These are phyloP conservation scores for Opisthocomus hoazin DNA, from an alignment of 2,113 vertebrate genomes.

Conservation along the genomic window DNA sequence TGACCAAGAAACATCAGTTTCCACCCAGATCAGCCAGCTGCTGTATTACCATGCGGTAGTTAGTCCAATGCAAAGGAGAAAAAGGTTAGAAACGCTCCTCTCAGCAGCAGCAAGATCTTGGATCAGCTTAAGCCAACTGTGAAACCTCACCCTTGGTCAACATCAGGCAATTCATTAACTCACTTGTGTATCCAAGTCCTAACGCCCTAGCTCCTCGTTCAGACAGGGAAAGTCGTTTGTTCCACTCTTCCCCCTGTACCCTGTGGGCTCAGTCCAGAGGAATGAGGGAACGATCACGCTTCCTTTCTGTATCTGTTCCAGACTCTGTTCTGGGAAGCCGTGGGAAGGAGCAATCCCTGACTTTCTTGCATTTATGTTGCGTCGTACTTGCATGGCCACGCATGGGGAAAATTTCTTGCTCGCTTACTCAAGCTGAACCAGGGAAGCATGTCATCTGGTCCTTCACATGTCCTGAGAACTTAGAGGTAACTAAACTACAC, in stretches of 20 bases:
- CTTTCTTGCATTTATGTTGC: background rate
- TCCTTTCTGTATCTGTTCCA: background rate
- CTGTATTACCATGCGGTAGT: background rate
- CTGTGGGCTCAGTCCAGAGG: background rate
- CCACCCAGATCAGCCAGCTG: background rate
- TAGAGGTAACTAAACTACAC: background rate
- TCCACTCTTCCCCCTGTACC: background rate
- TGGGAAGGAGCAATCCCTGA: background rate
- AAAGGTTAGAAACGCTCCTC: background rate
- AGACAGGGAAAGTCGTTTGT: background rate
- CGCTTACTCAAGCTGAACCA: background rate
- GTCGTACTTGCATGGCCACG: background rate
- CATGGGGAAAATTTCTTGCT: background rate
- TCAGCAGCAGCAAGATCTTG: background rate
- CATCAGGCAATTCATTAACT: slow-evolving; percentile 49
- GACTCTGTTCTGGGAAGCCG: background rate
- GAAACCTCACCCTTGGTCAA: slow-evolving; percentile 43
- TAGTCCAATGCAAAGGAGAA: background rate
- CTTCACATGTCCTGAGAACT: background rate
- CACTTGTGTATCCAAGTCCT: background rate
- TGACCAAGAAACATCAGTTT: slow-evolving; percentile 6
- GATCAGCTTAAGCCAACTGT: slow-evolving; percentile 1
- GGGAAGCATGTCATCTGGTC: background rate
- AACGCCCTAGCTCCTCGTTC: background rate
- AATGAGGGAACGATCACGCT: background rate